phyloP scores from a whole-genome alignment of 1,140 invertebrate species.

The Heliconius himera region DNA sequence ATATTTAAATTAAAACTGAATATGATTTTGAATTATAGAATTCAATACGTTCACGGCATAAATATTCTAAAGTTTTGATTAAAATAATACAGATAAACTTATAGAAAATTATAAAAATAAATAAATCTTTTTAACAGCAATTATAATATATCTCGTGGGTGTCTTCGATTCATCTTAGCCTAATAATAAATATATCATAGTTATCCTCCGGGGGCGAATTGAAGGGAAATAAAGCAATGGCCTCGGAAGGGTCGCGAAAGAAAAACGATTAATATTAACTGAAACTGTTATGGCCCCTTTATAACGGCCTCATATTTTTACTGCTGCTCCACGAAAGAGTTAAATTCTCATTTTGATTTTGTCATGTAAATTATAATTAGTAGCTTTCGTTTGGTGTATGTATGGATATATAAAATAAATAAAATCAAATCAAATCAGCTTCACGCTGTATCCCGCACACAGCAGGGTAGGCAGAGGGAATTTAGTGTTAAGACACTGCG shows the following conservation, averaged over 20 bases:
- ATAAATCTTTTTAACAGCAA: slow-evolving; percentile 30
- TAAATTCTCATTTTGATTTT: slow-evolving; percentile 29
- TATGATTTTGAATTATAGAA: no score
- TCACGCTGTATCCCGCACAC: no score
- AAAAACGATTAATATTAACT: slow-evolving; percentile 82
- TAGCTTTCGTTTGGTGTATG: not conserved
- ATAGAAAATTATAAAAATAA: slow-evolving; percentile 19
- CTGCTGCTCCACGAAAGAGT: slow-evolving; percentile 63
- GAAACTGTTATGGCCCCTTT: slow-evolving; percentile 74
- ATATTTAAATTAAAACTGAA: no score
- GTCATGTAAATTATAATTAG: not conserved
- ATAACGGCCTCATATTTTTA: slow-evolving; percentile 65
- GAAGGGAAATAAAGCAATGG: slow-evolving; percentile 75
- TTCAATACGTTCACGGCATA: no score
- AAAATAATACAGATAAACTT: not conserved
- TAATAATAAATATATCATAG: slow-evolving; percentile 80
- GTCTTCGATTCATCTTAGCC: slow-evolving; percentile 64
- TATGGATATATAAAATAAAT: not conserved
- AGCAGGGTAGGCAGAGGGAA: no score
- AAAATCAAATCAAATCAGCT: no score
- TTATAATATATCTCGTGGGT: slow-evolving; percentile 72
- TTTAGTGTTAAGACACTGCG: no score
- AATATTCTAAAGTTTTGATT: no score
- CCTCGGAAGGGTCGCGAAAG: slow-evolving; percentile 74
- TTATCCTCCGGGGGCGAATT: slow-evolving; percentile 73